These are phyloP conservation scores for Syngnathoides biaculeatus DNA, from an alignment of 2,113 vertebrate species.

Conservation along the genomic window DNA sequence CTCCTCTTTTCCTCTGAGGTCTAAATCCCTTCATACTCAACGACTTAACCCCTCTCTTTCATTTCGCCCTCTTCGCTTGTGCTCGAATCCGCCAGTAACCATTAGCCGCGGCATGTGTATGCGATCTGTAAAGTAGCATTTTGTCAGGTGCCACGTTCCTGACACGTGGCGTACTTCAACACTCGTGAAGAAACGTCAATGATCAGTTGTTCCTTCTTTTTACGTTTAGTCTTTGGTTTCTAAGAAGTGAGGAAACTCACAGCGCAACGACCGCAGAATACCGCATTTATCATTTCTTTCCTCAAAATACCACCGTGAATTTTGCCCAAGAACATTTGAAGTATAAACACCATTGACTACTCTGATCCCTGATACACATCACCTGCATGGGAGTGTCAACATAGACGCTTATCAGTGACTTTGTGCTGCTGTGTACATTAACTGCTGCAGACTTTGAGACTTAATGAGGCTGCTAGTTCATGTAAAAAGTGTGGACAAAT, in stretches of 20 bases:
- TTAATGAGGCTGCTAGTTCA: conserved; percentile 58
- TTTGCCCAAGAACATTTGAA: too few species aligned
- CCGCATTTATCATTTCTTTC: neutral
- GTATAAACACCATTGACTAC: too few species aligned
- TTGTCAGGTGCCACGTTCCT: conserved; percentile 60
- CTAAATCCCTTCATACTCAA: conserved; percentile 75
- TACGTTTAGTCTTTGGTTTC: neutral
- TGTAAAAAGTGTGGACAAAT: conserved; percentile 50
- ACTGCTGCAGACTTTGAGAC: conserved; percentile 29
- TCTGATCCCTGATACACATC: neutral
- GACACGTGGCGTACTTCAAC: conserved; percentile 64
- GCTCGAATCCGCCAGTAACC: conserved; percentile 60
- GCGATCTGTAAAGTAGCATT: conserved; percentile 67
- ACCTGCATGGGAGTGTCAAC: conserved; percentile 13
- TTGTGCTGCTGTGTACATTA: conserved; percentile 31
- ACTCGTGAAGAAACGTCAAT: conserved; percentile 60
- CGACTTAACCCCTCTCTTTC: conserved; percentile 76
- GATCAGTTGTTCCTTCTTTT: conserved; percentile 23
- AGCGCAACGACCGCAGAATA: neutral
- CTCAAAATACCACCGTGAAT: neutral
- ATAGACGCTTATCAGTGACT: conserved; percentile 22
- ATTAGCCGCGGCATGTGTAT: conserved; percentile 56
- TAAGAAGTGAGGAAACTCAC: neutral
- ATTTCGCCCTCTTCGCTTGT: conserved; percentile 63
- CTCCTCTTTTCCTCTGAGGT: conserved; percentile 50